Conservation (phyloP, 2,797 vertebrate species). For the Chrosomus eos region DNA sequence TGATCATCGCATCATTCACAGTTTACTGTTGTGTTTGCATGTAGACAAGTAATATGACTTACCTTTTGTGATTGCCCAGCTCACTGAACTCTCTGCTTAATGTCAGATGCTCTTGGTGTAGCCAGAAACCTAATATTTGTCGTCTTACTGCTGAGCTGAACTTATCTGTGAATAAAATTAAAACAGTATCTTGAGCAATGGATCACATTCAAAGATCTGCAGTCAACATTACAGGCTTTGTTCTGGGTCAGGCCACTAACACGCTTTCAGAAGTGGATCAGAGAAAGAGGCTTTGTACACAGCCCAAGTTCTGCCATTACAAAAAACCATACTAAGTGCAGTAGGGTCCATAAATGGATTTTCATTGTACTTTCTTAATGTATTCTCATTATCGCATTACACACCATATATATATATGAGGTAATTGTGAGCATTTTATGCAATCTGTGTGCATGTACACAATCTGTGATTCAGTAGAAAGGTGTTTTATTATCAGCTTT, state of each 20-base stretch:
- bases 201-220: constrained; percentile 14
- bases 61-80: neutral
- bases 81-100: neutral
- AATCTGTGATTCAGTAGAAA: neutral
- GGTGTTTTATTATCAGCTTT: neutral
- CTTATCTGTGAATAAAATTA: constrained; percentile 7
- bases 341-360: neutral
- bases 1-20: neutral
- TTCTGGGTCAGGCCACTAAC: constrained; percentile 2
- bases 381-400: neutral
- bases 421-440: neutral
- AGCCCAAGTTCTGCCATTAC: neutral
- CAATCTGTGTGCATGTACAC: neutral
- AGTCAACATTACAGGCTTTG: constrained; percentile 25
- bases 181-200: constrained; percentile 3
- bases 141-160: neutral
- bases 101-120: neutral
- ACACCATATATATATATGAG: neutral
- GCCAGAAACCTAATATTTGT: constrained; percentile 1
- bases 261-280: neutral
- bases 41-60: neutral
- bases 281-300: constrained; percentile 18
- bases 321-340: constrained; percentile 9
- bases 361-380: constrained; percentile 17
- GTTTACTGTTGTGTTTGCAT: neutral